A percentile compares a stretch with the other conserved stretches of the same genome.
phyloP scores from a whole-genome alignment of 1,140 invertebrate species.

The Rhyacophila brunnea region DNA sequence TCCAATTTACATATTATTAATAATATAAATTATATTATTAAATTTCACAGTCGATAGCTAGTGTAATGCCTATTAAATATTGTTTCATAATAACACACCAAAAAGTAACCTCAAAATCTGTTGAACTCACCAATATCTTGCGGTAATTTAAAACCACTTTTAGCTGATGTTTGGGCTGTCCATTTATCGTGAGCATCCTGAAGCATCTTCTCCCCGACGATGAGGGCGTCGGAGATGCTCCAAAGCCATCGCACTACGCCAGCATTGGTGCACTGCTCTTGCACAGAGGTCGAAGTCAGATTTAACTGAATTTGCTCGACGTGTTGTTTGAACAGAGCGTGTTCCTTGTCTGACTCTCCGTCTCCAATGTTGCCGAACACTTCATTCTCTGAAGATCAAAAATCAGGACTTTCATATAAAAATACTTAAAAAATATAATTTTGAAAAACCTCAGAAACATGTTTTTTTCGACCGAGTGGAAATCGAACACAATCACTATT shows the following conservation, averaged over 20 bases:
- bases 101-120: background rate
- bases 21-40: background rate
- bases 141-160: constrained; percentile 22
- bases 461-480: too few species aligned
- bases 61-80: background rate
- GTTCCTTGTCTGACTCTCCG: constrained; percentile 44
- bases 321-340: constrained; percentile 46
- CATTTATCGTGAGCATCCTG: constrained; percentile 47
- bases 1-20: too few species aligned
- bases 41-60: background rate
- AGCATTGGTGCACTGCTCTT: constrained; percentile 34
- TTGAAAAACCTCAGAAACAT: too few species aligned
- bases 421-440: too few species aligned
- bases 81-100: too few species aligned
- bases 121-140: constrained; percentile 27
- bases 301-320: constrained; percentile 47
- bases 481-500: too few species aligned
- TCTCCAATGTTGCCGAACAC: constrained; percentile 42
- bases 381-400: constrained; percentile 42
- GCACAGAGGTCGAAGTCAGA: constrained; percentile 40
- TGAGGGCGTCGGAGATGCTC: constrained; percentile 44
- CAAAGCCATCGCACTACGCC: constrained; percentile 44
- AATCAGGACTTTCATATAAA: too few species aligned
- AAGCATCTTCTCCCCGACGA: constrained; percentile 46
- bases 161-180: constrained; percentile 33